phyloP scores from a whole-genome alignment of 2,113 vertebrate genomes.

The Macquaria australasica region DNA sequence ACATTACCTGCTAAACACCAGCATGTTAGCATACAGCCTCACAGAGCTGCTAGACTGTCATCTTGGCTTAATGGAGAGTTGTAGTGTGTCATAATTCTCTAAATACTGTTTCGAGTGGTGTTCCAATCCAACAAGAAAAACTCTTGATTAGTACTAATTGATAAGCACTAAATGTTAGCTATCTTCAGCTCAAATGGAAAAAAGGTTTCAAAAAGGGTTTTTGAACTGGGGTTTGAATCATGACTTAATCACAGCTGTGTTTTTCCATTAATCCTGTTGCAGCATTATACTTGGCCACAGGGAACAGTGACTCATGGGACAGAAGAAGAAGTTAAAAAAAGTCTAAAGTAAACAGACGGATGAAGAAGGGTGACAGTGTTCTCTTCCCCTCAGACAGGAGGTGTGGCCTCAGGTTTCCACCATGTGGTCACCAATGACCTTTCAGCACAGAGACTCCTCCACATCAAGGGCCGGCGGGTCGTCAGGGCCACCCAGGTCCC shows the following conservation, averaged over 20 bases:
- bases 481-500: constrained; percentile 92
- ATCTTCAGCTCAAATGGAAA: too few relatives aligned
- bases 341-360: neutral
- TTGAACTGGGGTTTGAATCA: neutral
- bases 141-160: too few relatives aligned
- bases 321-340: neutral
- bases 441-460: constrained; percentile 87
- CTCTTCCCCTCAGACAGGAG: constrained; percentile 85
- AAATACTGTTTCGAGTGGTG: too few relatives aligned
- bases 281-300: constrained; percentile 1
- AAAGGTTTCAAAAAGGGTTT: neutral
- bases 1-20: too few relatives aligned
- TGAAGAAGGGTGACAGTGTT: constrained; percentile 8
- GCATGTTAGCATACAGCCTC: too few relatives aligned
- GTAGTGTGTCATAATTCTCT: too few relatives aligned
- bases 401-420: constrained; percentile 92
- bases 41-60: too few relatives aligned
- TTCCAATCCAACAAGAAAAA: too few relatives aligned
- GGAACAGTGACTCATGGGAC: constrained; percentile 30
- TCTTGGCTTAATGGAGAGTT: too few relatives aligned
- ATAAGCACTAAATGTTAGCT: too few relatives aligned
- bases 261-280: neutral
- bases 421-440: constrained; percentile 93
- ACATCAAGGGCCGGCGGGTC: constrained; percentile 92
- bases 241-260: neutral